Percentiles rank a stretch among this genome's conserved stretches.
Conservation (phyloP, 2,113 vertebrate species). For the Myrmophylax atrothorax region DNA sequence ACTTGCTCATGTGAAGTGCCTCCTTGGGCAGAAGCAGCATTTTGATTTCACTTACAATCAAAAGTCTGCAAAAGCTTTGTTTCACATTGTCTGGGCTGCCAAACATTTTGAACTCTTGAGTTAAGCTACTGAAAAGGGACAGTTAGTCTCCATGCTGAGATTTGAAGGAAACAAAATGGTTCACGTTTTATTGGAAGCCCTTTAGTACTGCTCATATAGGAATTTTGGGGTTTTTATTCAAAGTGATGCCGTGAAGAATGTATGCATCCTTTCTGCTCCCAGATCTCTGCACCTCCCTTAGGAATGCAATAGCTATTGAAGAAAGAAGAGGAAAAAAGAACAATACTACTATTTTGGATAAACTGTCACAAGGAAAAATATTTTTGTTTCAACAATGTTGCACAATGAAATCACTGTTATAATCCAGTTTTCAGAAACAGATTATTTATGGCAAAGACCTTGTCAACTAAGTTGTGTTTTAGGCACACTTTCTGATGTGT, state of each 20-base stretch:
- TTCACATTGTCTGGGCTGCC: background rate
- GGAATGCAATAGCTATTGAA: background rate
- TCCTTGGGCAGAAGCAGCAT: background rate
- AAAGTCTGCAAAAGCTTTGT: background rate
- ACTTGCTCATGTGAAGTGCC: background rate
- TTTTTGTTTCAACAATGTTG: background rate
- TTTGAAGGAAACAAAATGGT: slow-evolving; percentile 4
- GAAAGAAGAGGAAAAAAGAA: background rate
- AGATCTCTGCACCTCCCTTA: background rate
- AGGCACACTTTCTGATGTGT: background rate
- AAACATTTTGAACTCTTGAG: slow-evolving; percentile 24
- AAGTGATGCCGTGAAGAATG: background rate
- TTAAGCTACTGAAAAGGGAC: slow-evolving; percentile 13
- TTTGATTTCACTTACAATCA: background rate
- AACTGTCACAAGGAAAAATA: background rate
- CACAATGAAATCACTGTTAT: background rate
- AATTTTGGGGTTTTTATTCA: slow-evolving; percentile 4
- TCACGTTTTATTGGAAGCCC: background rate
- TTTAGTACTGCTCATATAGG: background rate
- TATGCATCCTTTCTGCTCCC: background rate
- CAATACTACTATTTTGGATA: slow-evolving; percentile 1
- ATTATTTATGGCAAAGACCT: background rate
- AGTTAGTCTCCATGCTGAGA: background rate
- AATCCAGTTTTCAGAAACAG: background rate
- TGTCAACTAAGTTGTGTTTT: background rate